Evolutionary conservation across 1,140 invertebrate genomes (phyloP).

Genomic region (Leptinotarsa texana): DNA sequence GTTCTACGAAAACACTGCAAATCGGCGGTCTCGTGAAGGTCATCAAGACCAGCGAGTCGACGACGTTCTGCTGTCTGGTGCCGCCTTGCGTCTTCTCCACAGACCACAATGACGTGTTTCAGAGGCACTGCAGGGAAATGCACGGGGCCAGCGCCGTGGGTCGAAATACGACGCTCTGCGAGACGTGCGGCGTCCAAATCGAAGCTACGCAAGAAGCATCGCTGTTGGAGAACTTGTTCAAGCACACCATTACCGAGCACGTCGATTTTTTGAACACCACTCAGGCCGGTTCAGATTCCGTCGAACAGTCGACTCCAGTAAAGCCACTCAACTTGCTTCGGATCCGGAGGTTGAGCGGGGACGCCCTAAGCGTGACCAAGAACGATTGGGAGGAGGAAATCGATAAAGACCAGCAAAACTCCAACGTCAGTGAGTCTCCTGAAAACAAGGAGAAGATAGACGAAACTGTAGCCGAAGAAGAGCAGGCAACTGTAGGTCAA

Average conservation of each 20-base stretch:
- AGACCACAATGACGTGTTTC: constrained; percentile 35
- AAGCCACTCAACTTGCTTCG: constrained; percentile 19
- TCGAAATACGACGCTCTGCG: constrained; percentile 28
- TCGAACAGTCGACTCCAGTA: constrained; percentile 1
- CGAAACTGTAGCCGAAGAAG: neutral
- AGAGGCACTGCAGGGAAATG: constrained; percentile 44
- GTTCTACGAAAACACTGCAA: constrained; percentile 13
- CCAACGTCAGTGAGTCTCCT: neutral
- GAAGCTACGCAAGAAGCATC: constrained; percentile 19
- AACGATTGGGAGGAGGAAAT: constrained; percentile 28
- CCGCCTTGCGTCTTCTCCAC: constrained; percentile 45
- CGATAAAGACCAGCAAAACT: neutral
- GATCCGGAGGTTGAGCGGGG: constrained; percentile 44
- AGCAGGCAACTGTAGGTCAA: neutral
- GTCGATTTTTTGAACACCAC: constrained; percentile 27
- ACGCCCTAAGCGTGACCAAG: constrained; percentile 41
- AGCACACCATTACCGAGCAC: constrained; percentile 39
- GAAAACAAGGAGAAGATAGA: neutral
- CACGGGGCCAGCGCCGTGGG: constrained; percentile 24
- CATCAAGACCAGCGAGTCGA: constrained; percentile 28
- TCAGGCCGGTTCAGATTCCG: neutral
- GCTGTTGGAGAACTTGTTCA: constrained; percentile 38
- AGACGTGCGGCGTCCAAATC: constrained; percentile 34
- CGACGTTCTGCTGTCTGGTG: constrained; percentile 44
- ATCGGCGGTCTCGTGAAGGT: constrained; percentile 40